A percentile compares a stretch with the other conserved stretches of the same genome.
Evolutionary conservation across 2,113 vertebrate species (phyloP).

Genomic region (Delphinus delphis): DNA sequence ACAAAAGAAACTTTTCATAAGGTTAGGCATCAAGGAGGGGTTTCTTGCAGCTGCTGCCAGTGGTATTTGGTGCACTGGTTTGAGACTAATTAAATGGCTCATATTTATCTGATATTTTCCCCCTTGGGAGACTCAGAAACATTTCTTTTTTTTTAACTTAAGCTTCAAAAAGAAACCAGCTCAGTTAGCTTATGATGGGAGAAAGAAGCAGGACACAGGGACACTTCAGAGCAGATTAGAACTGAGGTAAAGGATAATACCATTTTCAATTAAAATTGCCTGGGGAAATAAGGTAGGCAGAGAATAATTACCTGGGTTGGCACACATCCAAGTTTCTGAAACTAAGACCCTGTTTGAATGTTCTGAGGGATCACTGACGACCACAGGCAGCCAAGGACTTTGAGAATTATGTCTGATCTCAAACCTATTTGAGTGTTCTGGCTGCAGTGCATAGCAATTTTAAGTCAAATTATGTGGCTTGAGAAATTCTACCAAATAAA

Average conservation of each 20-base stretch:
- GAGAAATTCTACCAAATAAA: slow-evolving; percentile 19
- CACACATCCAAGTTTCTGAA: slow-evolving; percentile 58
- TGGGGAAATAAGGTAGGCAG: slow-evolving; percentile 78
- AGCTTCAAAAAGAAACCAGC: slow-evolving; percentile 70
- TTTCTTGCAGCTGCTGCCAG: background rate
- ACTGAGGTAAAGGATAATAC: slow-evolving; percentile 56
- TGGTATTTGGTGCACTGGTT: background rate
- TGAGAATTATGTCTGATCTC: background rate
- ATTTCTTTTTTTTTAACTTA: background rate
- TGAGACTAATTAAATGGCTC: slow-evolving; percentile 63
- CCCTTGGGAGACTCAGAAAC: slow-evolving; percentile 41
- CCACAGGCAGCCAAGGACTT: background rate
- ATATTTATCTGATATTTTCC: slow-evolving; percentile 64
- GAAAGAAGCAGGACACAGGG: slow-evolving; percentile 72
- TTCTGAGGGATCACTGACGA: background rate
- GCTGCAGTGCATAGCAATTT: background rate
- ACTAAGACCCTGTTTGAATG: slow-evolving; percentile 45
- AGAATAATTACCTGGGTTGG: slow-evolving; percentile 78
- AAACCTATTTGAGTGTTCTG: background rate
- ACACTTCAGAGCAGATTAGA: slow-evolving; percentile 64
- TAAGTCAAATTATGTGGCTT: background rate
- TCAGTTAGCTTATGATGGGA: slow-evolving; percentile 58
- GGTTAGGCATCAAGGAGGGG: background rate
- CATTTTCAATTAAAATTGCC: slow-evolving; percentile 78
- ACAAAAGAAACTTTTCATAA: slow-evolving; percentile 54